Conservation (phyloP, 2,113 vertebrate species). For the Melanerpes aurifrons region DNA sequence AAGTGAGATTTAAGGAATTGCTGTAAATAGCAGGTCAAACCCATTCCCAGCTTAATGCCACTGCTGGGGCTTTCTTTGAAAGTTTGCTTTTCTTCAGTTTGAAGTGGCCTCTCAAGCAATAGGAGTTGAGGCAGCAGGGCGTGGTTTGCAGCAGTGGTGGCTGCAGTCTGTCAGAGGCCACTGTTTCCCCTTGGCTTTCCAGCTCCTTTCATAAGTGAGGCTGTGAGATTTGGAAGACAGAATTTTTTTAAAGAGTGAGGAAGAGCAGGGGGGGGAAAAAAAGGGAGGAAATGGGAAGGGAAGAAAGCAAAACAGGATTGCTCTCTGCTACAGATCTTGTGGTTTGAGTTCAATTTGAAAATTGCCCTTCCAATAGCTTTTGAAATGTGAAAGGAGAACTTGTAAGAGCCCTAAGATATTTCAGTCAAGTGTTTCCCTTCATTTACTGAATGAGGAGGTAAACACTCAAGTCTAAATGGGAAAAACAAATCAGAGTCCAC, state of each 20-base stretch:
- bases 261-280: neutral
- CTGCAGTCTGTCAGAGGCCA: slow-evolving; percentile 12
- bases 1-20: neutral
- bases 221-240: neutral
- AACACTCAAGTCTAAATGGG: neutral
- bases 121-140: neutral
- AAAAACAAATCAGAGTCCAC: neutral
- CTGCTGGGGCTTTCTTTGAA: neutral
- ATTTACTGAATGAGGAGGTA: neutral
- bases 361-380: neutral
- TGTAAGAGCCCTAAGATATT: neutral
- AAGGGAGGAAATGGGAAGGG: neutral
- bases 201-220: neutral
- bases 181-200: neutral
- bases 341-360: neutral
- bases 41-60: neutral
- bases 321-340: neutral
- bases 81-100: slow-evolving; percentile 44
- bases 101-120: slow-evolving; percentile 21
- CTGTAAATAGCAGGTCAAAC: neutral
- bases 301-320: neutral
- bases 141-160: neutral
- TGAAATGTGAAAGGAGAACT: neutral
- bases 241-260: neutral
- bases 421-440: neutral